Evolutionary conservation across 2,888 invertebrate species (phyloP).

Genomic region (Epinotia demarniana): DNA sequence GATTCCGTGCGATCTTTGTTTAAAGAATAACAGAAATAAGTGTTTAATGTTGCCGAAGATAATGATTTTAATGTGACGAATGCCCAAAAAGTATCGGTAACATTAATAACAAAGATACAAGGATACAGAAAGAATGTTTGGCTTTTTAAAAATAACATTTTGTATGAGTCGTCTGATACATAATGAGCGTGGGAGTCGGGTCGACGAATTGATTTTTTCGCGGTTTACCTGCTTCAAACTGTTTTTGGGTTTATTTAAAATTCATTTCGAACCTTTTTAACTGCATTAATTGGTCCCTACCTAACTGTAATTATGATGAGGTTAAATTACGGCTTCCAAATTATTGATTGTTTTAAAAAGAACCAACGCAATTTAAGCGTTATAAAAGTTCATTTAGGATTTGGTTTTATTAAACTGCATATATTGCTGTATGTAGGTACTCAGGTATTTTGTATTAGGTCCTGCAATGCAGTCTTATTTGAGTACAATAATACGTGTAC

Average conservation of each 20-base stretch:
- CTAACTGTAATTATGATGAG: background rate
- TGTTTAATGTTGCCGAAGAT: slow-evolving; percentile 10
- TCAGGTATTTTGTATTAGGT: too few relatives aligned
- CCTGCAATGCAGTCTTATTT: too few relatives aligned
- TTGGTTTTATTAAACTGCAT: background rate
- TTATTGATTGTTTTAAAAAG: background rate
- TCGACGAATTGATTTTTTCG: slow-evolving; percentile 38
- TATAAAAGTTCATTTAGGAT: background rate
- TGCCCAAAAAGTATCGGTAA: slow-evolving; percentile 19
- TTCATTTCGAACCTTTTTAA: background rate
- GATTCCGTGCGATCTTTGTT: background rate
- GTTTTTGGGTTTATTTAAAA: background rate
- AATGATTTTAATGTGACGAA: slow-evolving; percentile 34
- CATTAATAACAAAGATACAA: slow-evolving; percentile 41
- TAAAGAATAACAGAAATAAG: background rate
- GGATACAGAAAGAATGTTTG: slow-evolving; percentile 21
- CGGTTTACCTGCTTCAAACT: background rate
- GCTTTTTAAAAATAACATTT: slow-evolving; percentile 25
- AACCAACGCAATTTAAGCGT: background rate
- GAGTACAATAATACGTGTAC: too few relatives aligned
- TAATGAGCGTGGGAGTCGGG: slow-evolving; percentile 29
- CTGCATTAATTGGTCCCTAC: background rate
- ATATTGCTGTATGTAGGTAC: too few relatives aligned
- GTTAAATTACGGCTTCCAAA: background rate
- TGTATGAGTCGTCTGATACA: slow-evolving; percentile 9